Evolutionary conservation across 1,140 invertebrate genomes (phyloP).

Genomic region (Pseudachorutes palmiensis): DNA sequence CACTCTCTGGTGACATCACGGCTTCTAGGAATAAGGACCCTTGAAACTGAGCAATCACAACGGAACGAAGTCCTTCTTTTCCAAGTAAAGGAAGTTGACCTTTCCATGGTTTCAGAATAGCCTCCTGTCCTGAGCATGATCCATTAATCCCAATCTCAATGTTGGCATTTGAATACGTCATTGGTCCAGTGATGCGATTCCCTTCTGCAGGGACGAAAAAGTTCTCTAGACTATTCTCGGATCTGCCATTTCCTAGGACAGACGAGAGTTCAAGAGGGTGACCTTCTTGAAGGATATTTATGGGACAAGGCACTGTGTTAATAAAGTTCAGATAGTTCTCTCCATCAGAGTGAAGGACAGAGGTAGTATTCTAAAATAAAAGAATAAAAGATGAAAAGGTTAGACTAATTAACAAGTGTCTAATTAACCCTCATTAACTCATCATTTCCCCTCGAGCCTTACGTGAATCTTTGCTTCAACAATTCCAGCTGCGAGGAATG

Average conservation of each 20-base stretch:
- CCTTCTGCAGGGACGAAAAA: neutral
- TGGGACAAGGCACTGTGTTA: slow-evolving; percentile 39
- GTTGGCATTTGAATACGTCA: neutral
- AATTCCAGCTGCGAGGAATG: slow-evolving; percentile 53
- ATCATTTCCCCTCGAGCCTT: slow-evolving; percentile 1
- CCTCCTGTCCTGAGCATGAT: slow-evolving; percentile 5
- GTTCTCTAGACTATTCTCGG: neutral
- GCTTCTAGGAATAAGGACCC: neutral
- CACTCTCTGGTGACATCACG: slow-evolving; percentile 15
- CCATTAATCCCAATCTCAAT: neutral
- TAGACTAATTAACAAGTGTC: neutral
- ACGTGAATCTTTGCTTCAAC: slow-evolving; percentile 51
- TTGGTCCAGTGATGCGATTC: slow-evolving; percentile 3
- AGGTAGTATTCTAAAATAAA: neutral
- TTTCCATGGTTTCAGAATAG: slow-evolving; percentile 10
- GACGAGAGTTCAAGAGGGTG: neutral
- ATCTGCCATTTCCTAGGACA: no score
- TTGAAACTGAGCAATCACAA: neutral
- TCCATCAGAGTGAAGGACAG: neutral
- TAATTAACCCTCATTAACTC: neutral
- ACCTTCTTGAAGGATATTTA: slow-evolving; percentile 8
- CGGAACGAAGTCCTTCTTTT: neutral
- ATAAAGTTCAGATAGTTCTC: slow-evolving; percentile 40
- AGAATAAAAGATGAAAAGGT: no score
- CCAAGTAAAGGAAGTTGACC: slow-evolving; percentile 8